Evolutionary conservation across 1,140 invertebrate species (phyloP).

Genomic region (Glossosoma conforme): DNA sequence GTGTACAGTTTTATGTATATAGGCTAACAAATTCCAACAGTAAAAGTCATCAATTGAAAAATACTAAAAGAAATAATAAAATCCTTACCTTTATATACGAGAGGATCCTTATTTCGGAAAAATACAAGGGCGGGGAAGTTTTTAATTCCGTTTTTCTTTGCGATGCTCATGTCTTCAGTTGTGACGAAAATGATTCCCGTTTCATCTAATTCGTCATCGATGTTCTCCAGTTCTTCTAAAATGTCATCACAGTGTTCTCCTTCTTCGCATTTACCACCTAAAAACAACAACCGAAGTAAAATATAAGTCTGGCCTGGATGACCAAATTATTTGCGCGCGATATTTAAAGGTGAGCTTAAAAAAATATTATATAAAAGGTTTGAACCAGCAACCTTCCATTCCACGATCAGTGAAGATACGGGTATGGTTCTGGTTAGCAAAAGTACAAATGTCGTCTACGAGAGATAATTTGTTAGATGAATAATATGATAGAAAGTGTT

Average conservation of each 20-base stretch:
- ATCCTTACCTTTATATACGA: conserved; percentile 60
- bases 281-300: no score
- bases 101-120: conserved; percentile 84
- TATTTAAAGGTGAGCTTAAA: no score
- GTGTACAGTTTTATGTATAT: conserved; percentile 3
- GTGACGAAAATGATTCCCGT: conserved; percentile 91
- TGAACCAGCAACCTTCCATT: background rate
- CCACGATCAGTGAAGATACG: background rate
- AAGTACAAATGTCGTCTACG: background rate
- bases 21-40: conserved; percentile 4
- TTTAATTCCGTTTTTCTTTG: conserved; percentile 82
- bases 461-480: background rate
- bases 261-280: conserved; percentile 79
- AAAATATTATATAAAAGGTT: no score
- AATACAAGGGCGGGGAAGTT: conserved; percentile 81
- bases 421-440: background rate
- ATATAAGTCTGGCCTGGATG: no score
- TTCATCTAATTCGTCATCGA: conserved; percentile 91
- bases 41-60: no score
- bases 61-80: conserved; percentile 6
- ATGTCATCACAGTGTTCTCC: conserved; percentile 81
- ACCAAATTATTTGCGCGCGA: no score
- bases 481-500: no score
- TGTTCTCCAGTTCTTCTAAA: conserved; percentile 82
- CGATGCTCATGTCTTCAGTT: conserved; percentile 75